Percentiles rank a stretch among this genome's conserved stretches.
Conservation (phyloP, 2,797 vertebrate species). For the Dipus sagitta region DNA sequence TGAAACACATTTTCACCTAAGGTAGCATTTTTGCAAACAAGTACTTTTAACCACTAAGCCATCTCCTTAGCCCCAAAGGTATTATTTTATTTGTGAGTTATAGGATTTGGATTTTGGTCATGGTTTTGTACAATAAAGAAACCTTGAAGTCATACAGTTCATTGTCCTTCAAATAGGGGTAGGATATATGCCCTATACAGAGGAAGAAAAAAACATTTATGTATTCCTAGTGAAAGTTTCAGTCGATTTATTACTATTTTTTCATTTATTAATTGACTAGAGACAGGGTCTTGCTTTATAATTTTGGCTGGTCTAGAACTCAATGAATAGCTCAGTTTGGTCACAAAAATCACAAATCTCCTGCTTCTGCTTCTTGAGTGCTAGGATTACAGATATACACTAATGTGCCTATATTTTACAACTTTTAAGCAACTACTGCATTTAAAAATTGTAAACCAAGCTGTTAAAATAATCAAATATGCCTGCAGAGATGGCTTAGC, state of each 20-base stretch:
- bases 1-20: slow-evolving; percentile 29
- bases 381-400: neutral
- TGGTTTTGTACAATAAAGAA: slow-evolving; percentile 21
- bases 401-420: neutral
- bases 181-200: neutral
- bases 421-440: slow-evolving; percentile 18
- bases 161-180: slow-evolving; percentile 23
- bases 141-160: neutral
- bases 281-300: neutral
- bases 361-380: neutral
- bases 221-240: slow-evolving; percentile 39
- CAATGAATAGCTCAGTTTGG: neutral
- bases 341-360: neutral
- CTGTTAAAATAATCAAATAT: neutral
- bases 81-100: slow-evolving; percentile 50
- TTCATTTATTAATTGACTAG: neutral
- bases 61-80: neutral
- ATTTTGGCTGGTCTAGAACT: neutral
- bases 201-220: neutral
- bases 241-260: neutral
- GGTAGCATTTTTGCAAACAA: slow-evolving; percentile 27
- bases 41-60: no score
- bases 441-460: slow-evolving; percentile 10
- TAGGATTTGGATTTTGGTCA: slow-evolving; percentile 26
- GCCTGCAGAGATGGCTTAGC: no score